A percentile compares a stretch with the other conserved stretches of the same genome.
phyloP scores from a whole-genome alignment of 2,113 vertebrate genomes.

The Pomatorhinus ruficollis region DNA sequence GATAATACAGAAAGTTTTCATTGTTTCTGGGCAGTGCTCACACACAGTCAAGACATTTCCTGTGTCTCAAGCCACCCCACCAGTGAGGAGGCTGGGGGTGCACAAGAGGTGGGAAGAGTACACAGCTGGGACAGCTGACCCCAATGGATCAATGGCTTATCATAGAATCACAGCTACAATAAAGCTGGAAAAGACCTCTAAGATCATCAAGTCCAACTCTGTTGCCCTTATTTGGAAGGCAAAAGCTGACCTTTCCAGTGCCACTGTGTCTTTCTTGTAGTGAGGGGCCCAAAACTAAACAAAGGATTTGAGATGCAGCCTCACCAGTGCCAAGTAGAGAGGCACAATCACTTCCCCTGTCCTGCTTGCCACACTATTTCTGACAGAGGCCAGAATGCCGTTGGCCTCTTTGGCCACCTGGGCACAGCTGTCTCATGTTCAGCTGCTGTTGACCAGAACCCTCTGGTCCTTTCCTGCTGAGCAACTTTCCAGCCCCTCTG shows the following conservation, averaged over 20 bases:
- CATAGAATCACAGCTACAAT: background rate
- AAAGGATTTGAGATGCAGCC: background rate
- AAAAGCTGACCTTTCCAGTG: background rate
- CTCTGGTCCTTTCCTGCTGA: background rate
- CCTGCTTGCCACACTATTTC: background rate
- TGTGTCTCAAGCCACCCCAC: rapidly evolving
- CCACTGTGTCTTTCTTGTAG: background rate
- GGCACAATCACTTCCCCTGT: background rate
- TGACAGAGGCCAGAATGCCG: background rate
- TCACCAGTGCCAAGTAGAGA: background rate
- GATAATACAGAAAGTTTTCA: background rate
- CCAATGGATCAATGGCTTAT: background rate
- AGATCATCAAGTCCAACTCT: background rate
- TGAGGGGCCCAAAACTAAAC: background rate
- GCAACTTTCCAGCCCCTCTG: background rate
- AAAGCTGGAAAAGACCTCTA: background rate
- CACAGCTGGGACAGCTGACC: background rate
- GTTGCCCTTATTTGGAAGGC: background rate
- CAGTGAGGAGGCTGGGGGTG: background rate
- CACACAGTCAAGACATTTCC: background rate
- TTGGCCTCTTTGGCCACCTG: background rate
- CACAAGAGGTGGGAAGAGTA: rapidly evolving
- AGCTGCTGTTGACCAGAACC: background rate
- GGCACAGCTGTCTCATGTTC: background rate
- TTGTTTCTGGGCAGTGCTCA: background rate